These are phyloP conservation scores for Zaprionus inermis DNA, from an alignment of 1,140 invertebrate species.

Conservation along the genomic window DNA sequence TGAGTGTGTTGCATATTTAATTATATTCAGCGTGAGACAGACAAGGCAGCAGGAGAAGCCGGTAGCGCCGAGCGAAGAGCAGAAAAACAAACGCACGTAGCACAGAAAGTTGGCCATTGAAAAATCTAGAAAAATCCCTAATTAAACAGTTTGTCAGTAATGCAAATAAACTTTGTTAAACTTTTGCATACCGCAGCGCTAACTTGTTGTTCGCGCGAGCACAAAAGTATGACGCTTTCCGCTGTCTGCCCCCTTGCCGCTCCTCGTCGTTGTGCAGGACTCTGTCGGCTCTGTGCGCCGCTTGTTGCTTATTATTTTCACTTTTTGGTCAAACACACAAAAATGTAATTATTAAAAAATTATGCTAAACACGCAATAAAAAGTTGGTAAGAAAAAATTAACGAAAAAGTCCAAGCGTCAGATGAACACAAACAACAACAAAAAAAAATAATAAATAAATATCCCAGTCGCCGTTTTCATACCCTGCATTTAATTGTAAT, in stretches of 20 bases:
- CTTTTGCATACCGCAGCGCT: slow-evolving; percentile 69
- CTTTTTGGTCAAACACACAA: slow-evolving; percentile 76
- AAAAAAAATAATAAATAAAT: slow-evolving; percentile 41
- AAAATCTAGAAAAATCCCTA: slow-evolving; percentile 80
- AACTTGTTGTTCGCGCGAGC: slow-evolving; percentile 28
- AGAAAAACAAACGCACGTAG: slow-evolving; percentile 21
- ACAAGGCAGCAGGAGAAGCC: neutral
- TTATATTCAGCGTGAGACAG: slow-evolving; percentile 59
- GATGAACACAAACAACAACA: slow-evolving; percentile 39
- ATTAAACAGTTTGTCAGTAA: slow-evolving; percentile 83
- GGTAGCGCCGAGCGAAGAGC: neutral
- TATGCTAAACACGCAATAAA: slow-evolving; percentile 82
- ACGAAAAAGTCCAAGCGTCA: slow-evolving; percentile 37
- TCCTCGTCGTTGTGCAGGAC: neutral
- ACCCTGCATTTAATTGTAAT: neutral
- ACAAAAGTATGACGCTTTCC: slow-evolving; percentile 35
- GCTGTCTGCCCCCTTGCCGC: slow-evolving; percentile 7
- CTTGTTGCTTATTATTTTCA: slow-evolving; percentile 69
- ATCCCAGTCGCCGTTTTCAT: neutral
- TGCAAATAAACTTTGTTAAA: slow-evolving; percentile 81
- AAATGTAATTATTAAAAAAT: slow-evolving; percentile 83
- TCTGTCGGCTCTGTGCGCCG: slow-evolving; percentile 5
- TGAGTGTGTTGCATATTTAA: slow-evolving; percentile 56
- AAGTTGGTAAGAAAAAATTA: slow-evolving; percentile 74
- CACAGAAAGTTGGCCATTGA: slow-evolving; percentile 62